Percentiles rank a stretch among this genome's conserved stretches.
phyloP scores from a whole-genome alignment of 2,797 vertebrate genomes.

The Xiphophorus birchmanni region DNA sequence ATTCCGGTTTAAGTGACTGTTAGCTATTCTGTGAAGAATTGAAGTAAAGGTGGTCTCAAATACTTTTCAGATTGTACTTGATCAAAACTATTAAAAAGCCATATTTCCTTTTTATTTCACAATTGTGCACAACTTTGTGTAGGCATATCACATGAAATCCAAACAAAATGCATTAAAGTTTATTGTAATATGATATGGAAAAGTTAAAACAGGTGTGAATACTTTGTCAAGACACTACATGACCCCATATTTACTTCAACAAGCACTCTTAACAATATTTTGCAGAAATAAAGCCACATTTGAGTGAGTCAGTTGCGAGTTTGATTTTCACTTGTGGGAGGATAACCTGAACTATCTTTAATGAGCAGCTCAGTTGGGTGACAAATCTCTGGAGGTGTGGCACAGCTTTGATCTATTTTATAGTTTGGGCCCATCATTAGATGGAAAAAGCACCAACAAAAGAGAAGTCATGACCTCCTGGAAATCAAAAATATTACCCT shows the following conservation, averaged over 20 bases:
- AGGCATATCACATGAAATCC: not conserved
- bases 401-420: conserved; percentile 53
- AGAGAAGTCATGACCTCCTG: conserved; percentile 39
- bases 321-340: conserved; percentile 60
- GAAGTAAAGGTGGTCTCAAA: too few species aligned
- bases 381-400: conserved; percentile 64
- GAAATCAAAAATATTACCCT: conserved; percentile 54
- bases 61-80: not conserved
- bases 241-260: not conserved
- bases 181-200: not conserved
- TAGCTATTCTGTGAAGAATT: not conserved
- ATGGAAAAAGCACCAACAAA: conserved; percentile 31
- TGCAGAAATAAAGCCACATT: not conserved
- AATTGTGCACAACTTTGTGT: not conserved
- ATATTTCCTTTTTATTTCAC: not conserved
- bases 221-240: not conserved
- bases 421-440: conserved; percentile 50
- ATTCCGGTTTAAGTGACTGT: not conserved
- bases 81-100: not conserved
- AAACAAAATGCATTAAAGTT: not conserved
- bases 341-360: conserved; percentile 79
- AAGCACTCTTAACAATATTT: not conserved
- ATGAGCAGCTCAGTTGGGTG: conserved; percentile 73
- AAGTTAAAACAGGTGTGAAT: not conserved
- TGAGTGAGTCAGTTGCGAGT: conserved; percentile 18